Conservation (phyloP, 2,888 invertebrate species). For the Hypomecis punctinalis region DNA sequence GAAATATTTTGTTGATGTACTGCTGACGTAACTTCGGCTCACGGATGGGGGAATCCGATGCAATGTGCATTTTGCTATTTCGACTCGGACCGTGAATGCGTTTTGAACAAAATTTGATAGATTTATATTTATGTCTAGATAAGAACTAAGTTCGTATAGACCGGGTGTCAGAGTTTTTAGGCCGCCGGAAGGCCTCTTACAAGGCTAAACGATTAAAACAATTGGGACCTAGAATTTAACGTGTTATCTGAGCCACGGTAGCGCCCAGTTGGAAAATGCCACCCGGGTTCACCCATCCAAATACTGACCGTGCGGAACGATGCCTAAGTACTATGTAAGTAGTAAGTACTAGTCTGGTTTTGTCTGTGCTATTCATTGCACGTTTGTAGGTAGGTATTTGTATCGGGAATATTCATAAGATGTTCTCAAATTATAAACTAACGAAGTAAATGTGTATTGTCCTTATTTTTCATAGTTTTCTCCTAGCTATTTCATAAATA, state of each 20-base stretch:
- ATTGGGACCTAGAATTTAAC: too few relatives aligned
- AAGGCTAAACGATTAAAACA: too few relatives aligned
- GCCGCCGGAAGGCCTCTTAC: too few relatives aligned
- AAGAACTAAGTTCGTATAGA: too few relatives aligned
- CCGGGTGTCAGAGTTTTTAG: too few relatives aligned
- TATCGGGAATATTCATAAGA: neutral
- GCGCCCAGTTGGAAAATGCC: too few relatives aligned
- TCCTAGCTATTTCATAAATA: constrained; percentile 3
- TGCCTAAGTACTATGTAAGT: too few relatives aligned
- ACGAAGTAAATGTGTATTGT: neutral
- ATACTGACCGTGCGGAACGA: too few relatives aligned
- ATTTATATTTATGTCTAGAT: constrained; percentile 6
- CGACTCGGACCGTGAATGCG: constrained; percentile 15
- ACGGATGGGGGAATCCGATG: constrained; percentile 20
- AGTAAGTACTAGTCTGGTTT: too few relatives aligned
- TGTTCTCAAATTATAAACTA: neutral
- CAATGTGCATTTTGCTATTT: constrained; percentile 21
- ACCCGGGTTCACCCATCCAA: too few relatives aligned
- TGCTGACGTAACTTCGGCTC: constrained; percentile 40
- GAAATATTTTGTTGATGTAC: constrained; percentile 51
- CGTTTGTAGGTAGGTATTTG: neutral
- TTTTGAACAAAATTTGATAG: constrained; percentile 11
- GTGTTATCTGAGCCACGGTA: too few relatives aligned
- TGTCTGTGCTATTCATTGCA: neutral
- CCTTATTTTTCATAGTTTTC: neutral